Evolutionary conservation across 2,797 vertebrate genomes (phyloP).

Genomic region (Tadarida brasiliensis): DNA sequence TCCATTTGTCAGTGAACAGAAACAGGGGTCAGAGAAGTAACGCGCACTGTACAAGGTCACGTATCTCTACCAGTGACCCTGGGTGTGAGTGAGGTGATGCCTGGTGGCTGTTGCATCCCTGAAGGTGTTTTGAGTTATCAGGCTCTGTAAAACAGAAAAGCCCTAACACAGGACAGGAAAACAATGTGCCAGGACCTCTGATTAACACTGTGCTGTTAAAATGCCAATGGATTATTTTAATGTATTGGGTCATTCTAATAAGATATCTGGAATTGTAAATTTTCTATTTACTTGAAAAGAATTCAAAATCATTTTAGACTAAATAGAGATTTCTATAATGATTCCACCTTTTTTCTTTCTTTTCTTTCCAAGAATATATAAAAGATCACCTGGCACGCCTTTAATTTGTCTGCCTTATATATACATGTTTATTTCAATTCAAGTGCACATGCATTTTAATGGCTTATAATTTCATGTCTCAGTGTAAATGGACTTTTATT

Average conservation of each 20-base stretch:
- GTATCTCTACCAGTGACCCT: background rate
- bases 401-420: slow-evolving; percentile 25
- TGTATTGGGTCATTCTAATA: background rate
- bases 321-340: background rate
- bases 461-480: slow-evolving; percentile 28
- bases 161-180: background rate
- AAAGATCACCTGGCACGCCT: slow-evolving; percentile 41
- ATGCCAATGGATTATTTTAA: slow-evolving; percentile 29
- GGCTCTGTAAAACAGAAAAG: background rate
- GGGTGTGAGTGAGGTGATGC: background rate
- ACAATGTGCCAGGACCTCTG: background rate
- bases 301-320: slow-evolving; percentile 8
- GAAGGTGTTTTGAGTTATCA: background rate
- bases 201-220: background rate
- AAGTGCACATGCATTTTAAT: slow-evolving; percentile 51
- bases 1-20: background rate
- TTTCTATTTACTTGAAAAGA: slow-evolving; percentile 14
- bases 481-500: background rate
- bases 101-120: background rate
- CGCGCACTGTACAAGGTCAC: background rate
- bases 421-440: slow-evolving; percentile 29
- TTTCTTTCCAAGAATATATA: slow-evolving; percentile 12
- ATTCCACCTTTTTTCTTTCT: background rate
- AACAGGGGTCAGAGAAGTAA: background rate
- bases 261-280: background rate